A percentile compares a stretch with the other conserved stretches of the same genome.
phyloP scores from a whole-genome alignment of 2,797 vertebrate genomes.

The Myotis pilosus region DNA sequence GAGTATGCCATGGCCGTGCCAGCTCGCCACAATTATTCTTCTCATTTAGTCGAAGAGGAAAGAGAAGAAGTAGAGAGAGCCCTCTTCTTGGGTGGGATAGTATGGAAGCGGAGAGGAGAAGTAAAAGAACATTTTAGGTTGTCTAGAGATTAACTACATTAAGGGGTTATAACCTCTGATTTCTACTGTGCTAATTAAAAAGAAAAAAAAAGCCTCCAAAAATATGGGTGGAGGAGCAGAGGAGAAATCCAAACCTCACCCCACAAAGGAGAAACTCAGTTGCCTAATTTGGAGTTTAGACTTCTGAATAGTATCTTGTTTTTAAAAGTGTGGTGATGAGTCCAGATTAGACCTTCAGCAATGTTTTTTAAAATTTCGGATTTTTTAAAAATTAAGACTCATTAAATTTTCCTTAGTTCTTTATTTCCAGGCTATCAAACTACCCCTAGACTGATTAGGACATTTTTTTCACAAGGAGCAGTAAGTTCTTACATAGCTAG shows the following conservation, averaged over 20 bases:
- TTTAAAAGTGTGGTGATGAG: background rate
- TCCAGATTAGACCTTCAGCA: background rate
- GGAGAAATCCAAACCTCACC: background rate
- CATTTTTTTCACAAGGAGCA: background rate
- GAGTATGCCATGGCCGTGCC: too few relatives aligned
- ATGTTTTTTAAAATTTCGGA: background rate
- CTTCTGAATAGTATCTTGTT: background rate
- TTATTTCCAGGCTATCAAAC: background rate
- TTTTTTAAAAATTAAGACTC: background rate
- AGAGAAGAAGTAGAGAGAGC: background rate
- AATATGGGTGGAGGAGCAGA: background rate
- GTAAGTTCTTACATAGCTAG: background rate
- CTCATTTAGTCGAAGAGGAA: background rate
- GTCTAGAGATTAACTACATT: background rate
- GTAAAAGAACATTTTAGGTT: background rate
- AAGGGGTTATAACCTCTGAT: too few relatives aligned
- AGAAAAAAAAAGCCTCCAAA: background rate
- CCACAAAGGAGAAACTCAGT: background rate
- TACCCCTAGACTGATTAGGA: background rate
- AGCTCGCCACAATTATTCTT: background rate
- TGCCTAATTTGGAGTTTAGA: background rate
- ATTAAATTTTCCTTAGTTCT: slow-evolving; percentile 23
- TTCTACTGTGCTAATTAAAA: background rate
- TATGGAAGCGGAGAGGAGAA: background rate
- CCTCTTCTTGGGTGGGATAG: background rate